Evolutionary conservation across 2,797 vertebrate genomes (phyloP).

Genomic region (Mycteria americana): DNA sequence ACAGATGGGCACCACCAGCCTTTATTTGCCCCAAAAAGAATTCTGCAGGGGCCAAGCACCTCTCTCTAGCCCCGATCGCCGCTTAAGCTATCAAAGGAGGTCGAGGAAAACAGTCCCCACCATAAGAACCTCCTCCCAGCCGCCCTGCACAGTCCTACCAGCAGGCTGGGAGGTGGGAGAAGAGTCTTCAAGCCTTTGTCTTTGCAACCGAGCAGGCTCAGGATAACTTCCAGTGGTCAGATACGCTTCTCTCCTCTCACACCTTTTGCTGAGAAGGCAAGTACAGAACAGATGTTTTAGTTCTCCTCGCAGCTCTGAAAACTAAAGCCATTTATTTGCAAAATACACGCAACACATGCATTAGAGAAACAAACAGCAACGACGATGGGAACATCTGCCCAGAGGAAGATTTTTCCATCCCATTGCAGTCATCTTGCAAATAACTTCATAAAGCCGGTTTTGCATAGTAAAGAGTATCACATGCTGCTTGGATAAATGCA

Average conservation of each 20-base stretch:
- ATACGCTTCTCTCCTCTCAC: not conserved
- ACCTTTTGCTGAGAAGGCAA: not conserved
- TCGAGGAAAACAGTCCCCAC: rapidly evolving
- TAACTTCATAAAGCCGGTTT: not conserved
- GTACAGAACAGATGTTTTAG: not conserved
- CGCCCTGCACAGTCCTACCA: not conserved
- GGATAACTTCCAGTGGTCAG: rapidly evolving
- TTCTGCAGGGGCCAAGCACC: too few relatives aligned
- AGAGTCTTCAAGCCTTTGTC: not conserved
- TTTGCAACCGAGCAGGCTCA: not conserved
- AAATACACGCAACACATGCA: rapidly evolving
- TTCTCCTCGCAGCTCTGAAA: not conserved
- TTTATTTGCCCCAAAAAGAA: not conserved
- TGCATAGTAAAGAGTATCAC: rapidly evolving
- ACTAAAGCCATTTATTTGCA: not conserved
- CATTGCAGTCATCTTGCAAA: not conserved
- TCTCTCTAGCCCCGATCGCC: not conserved
- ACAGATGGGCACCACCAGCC: not conserved
- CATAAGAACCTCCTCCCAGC: not conserved
- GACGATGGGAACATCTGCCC: not conserved
- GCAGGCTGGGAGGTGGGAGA: not conserved
- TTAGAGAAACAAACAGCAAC: not conserved
- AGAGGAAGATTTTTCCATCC: not conserved
- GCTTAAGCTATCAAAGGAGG: not conserved
- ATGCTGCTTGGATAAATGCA: not conserved